A percentile compares a stretch with the other conserved stretches of the same genome.
Evolutionary conservation across 2,888 invertebrate species (phyloP).

Genomic region (Hydropsyche betteni): DNA sequence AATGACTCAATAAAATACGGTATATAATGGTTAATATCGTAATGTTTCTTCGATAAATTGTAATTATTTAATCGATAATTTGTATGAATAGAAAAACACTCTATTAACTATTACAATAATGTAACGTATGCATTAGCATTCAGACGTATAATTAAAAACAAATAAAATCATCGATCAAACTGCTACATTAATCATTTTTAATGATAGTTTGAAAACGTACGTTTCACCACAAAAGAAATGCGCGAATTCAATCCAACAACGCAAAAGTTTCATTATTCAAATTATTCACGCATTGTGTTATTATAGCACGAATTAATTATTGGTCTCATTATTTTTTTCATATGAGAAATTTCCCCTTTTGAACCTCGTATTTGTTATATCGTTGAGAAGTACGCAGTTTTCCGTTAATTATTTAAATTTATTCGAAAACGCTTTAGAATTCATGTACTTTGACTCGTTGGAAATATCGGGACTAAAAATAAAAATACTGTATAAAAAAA

Average conservation of each 20-base stretch:
- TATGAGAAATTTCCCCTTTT: not conserved
- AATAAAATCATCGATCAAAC: conserved; percentile 14
- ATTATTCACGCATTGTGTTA: not conserved
- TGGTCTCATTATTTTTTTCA: conserved; percentile 3
- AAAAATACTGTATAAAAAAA: conserved; percentile 1
- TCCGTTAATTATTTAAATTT: conserved; percentile 3
- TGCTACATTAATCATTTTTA: conserved; percentile 21
- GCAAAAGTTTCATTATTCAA: conserved; percentile 8
- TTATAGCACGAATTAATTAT: not conserved
- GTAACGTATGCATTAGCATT: too few relatives aligned
- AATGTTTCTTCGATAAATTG: too few relatives aligned
- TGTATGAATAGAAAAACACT: too few relatives aligned
- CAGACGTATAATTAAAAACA: conserved; percentile 13
- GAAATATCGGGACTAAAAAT: not conserved
- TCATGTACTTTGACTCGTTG: not conserved
- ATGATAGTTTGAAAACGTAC: conserved; percentile 2
- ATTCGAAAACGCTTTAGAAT: not conserved
- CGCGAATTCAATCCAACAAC: conserved; percentile 3
- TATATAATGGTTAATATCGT: too few relatives aligned
- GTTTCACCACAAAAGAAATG: conserved; percentile 2
- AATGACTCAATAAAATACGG: too few relatives aligned
- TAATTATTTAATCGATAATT: too few relatives aligned
- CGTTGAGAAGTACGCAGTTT: not conserved
- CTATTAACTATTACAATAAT: too few relatives aligned
- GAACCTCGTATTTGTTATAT: not conserved